Evolutionary conservation across 1,140 invertebrate species (phyloP).

Genomic region (Vanessa tameamea): DNA sequence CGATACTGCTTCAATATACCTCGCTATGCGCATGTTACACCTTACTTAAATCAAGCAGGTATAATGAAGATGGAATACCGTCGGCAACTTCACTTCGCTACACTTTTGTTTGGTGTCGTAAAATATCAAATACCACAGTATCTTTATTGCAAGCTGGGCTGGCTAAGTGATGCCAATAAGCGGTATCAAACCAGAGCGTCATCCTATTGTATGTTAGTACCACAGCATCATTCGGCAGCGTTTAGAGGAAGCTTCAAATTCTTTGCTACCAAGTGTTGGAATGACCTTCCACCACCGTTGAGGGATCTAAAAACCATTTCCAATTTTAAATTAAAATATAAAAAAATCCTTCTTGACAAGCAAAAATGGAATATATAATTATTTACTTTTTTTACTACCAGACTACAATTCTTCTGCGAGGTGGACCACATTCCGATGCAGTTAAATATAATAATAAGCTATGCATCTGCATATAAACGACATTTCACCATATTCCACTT

Average conservation of each 20-base stretch:
- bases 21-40: no score
- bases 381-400: neutral
- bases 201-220: neutral
- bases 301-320: slow-evolving; percentile 8
- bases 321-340: slow-evolving; percentile 10
- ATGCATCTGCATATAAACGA: no score
- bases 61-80: no score
- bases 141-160: slow-evolving; percentile 13
- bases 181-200: slow-evolving; percentile 6
- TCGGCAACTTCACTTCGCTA: no score
- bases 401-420: slow-evolving; percentile 1
- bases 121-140: slow-evolving; percentile 12
- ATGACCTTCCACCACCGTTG: slow-evolving; percentile 18
- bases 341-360: slow-evolving; percentile 6
- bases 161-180: slow-evolving; percentile 11
- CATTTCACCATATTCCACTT: no score
- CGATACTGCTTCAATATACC: no score
- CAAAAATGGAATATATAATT: slow-evolving; percentile 10
- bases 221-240: slow-evolving; percentile 11
- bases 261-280: slow-evolving; percentile 21
- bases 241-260: slow-evolving; percentile 21
- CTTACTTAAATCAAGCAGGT: no score
- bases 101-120: no score
- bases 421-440: neutral
- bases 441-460: slow-evolving; percentile 2